phyloP scores from a whole-genome alignment of 2,797 vertebrate genomes.

The Spinibarbus caldwelli region DNA sequence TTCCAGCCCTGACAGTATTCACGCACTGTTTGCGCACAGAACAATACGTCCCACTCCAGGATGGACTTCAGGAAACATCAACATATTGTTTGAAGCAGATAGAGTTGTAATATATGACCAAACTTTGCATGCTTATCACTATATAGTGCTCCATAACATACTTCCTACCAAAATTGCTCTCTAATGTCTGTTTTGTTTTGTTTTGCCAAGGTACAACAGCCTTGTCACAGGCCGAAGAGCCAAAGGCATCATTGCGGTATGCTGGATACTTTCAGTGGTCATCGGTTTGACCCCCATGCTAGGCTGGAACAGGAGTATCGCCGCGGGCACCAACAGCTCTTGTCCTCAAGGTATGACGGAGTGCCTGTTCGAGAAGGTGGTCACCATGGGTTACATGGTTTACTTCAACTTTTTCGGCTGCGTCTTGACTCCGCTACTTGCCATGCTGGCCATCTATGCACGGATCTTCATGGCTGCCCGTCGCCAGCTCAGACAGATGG shows the following conservation, averaged over 20 bases:
- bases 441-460: constrained; percentile 92
- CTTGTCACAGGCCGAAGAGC: constrained; percentile 90
- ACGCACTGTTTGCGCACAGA: background rate
- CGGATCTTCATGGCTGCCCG: constrained; percentile 95
- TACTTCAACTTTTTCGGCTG: constrained; percentile 98
- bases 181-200: constrained; percentile 24
- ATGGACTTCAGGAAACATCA: constrained; percentile 30
- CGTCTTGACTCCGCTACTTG: constrained; percentile 87
- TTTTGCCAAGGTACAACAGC: constrained; percentile 86
- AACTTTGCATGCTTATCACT: constrained; percentile 11
- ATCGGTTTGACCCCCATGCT: constrained; percentile 96
- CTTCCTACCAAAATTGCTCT: background rate
- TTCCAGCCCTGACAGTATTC: background rate
- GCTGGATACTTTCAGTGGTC: constrained; percentile 90
- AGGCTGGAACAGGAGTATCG: constrained; percentile 85
- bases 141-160: constrained; percentile 1
- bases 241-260: constrained; percentile 89
- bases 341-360: constrained; percentile 82
- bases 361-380: constrained; percentile 92
- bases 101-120: constrained; percentile 10
- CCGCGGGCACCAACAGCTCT: constrained; percentile 52
- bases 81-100: constrained; percentile 37
- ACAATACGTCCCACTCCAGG: background rate
- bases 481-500: constrained; percentile 89
- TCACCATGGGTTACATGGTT: constrained; percentile 96